A percentile compares a stretch with the other conserved stretches of the same genome.
phyloP scores from a whole-genome alignment of 2,113 vertebrate species.

The Podilymbus podiceps region DNA sequence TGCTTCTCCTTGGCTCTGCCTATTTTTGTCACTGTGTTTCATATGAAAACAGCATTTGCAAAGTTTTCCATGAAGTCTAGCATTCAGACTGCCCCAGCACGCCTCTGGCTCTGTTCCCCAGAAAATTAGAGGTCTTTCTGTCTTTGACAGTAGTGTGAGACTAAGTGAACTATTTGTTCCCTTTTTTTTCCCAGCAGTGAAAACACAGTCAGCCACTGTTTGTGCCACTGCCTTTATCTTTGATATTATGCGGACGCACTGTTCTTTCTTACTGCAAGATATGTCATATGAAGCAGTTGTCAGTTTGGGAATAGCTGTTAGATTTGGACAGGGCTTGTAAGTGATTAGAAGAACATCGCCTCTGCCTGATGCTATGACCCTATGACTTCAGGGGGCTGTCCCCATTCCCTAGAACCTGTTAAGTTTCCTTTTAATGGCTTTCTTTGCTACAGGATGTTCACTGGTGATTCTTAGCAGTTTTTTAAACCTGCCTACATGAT shows the following conservation, averaged over 20 bases:
- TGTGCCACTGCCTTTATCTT: neutral
- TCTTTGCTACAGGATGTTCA: neutral
- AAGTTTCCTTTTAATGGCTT: neutral
- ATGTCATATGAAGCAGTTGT: neutral
- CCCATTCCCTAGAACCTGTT: neutral
- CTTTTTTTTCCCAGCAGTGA: neutral
- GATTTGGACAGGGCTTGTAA: neutral
- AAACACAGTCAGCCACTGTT: neutral
- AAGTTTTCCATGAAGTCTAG: neutral
- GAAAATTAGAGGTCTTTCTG: neutral
- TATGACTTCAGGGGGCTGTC: rapidly evolving
- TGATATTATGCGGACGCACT: neutral
- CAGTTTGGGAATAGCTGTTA: neutral
- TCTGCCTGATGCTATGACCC: neutral
- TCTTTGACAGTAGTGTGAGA: neutral
- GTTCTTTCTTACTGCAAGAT: neutral
- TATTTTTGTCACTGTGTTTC: neutral
- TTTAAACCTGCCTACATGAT: neutral
- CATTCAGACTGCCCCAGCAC: neutral
- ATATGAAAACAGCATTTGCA: neutral
- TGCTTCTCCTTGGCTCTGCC: neutral
- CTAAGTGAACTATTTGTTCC: slow-evolving; percentile 39
- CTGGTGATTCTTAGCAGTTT: neutral
- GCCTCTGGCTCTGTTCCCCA: neutral
- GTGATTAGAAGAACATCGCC: neutral